Evolutionary conservation across 2,797 vertebrate genomes (phyloP).

Genomic region (Ptychadena robeensis): DNA sequence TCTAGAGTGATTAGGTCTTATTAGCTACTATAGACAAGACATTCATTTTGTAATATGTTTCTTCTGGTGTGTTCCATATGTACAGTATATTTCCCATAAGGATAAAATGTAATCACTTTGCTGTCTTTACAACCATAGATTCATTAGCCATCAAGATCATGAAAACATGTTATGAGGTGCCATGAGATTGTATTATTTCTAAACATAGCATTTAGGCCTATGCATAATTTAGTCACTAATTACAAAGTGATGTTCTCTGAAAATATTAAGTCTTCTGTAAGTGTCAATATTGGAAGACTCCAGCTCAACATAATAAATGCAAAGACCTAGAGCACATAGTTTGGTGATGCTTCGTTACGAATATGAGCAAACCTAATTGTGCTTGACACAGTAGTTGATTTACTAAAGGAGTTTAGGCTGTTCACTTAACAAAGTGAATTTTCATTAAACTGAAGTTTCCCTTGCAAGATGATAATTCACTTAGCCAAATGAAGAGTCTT

Average conservation of each 20-base stretch:
- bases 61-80: no score
- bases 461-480: no score
- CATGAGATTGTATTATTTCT: slow-evolving; percentile 2
- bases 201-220: background rate
- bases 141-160: slow-evolving; percentile 1
- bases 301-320: background rate
- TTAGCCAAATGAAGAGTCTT: no score
- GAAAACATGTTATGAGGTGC: background rate
- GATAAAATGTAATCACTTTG: background rate
- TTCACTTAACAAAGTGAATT: no score
- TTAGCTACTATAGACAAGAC: no score
- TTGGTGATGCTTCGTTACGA: background rate
- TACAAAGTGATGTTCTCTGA: background rate
- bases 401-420: no score
- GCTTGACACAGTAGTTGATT: background rate
- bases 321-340: background rate
- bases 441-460: no score
- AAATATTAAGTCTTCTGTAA: background rate
- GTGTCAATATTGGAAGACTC: background rate
- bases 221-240: background rate
- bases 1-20: no score
- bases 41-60: no score
- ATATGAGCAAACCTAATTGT: background rate
- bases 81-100: background rate
- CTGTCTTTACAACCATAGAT: background rate